A percentile compares a stretch with the other conserved stretches of the same genome.
Evolutionary conservation across 1,140 invertebrate species (phyloP).

Genomic region (Manduca sexta): DNA sequence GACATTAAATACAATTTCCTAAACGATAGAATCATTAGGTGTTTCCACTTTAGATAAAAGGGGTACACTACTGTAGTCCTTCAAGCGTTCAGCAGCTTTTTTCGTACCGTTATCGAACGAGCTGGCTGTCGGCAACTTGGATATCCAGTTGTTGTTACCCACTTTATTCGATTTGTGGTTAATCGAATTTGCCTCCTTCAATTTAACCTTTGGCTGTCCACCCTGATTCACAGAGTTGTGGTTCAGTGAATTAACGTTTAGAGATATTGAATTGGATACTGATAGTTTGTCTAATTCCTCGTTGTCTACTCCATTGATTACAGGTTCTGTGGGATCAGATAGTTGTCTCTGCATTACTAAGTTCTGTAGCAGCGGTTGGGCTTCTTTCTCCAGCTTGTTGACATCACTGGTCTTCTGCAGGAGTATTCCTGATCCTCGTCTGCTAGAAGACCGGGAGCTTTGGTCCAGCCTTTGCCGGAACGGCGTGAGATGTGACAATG

Average conservation of each 20-base stretch:
- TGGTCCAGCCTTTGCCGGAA: conserved; percentile 59
- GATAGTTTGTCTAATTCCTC: conserved; percentile 52
- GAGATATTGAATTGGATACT: conserved; percentile 52
- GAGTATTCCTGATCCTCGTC: conserved; percentile 61
- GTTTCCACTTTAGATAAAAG: conserved; percentile 56
- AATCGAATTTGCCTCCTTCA: conserved; percentile 55
- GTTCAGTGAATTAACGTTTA: conserved; percentile 56
- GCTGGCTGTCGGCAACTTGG: conserved; percentile 58
- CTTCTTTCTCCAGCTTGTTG: conserved; percentile 52
- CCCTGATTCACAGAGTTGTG: conserved; percentile 50
- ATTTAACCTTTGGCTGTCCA: conserved; percentile 51
- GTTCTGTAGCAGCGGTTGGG: conserved; percentile 48
- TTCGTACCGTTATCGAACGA: conserved; percentile 59
- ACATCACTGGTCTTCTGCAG: conserved; percentile 36
- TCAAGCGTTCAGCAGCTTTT: conserved; percentile 47
- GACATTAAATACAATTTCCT: conserved; percentile 8
- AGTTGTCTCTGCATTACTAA: conserved; percentile 54
- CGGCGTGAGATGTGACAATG: conserved; percentile 56
- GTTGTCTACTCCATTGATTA: conserved; percentile 52
- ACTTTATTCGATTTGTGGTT: conserved; percentile 57
- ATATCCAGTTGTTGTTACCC: conserved; percentile 70
- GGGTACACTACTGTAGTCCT: conserved; percentile 67
- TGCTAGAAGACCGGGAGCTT: conserved; percentile 53
- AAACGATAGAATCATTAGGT: conserved; percentile 64
- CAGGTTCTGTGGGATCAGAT: conserved; percentile 52